phyloP scores from a whole-genome alignment of 2,797 vertebrate genomes.

The Octomys mimax region DNA sequence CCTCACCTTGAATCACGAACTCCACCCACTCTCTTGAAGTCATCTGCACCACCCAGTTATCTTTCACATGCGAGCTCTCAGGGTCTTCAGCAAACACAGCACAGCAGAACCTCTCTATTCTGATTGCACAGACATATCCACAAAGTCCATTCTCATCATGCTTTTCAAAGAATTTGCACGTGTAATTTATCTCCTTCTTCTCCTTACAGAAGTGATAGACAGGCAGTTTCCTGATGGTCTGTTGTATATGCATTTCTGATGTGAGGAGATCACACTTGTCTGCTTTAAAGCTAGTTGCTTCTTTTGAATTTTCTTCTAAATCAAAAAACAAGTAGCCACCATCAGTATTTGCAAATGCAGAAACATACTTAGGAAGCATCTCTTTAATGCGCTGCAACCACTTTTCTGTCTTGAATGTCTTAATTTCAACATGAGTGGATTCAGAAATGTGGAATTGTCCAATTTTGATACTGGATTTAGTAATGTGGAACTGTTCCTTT shows the following conservation, averaged over 20 bases:
- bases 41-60: rapidly evolving
- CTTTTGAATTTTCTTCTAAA: background rate
- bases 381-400: background rate
- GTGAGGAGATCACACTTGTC: rapidly evolving
- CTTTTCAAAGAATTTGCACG: constrained; percentile 52
- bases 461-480: too few relatives aligned
- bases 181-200: background rate
- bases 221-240: background rate
- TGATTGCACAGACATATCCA: constrained; percentile 28
- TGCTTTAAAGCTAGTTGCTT: constrained; percentile 58
- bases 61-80: constrained; percentile 66
- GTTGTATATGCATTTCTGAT: background rate
- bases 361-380: constrained; percentile 55
- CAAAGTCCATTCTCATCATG: rapidly evolving
- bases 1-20: background rate
- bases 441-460: background rate
- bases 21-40: background rate
- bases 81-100: constrained; percentile 61
- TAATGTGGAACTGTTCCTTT: constrained; percentile 72
- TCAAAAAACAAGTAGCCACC: constrained; percentile 80
- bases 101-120: constrained; percentile 67
- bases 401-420: background rate
- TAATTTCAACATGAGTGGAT: constrained; percentile 71
- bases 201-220: constrained; percentile 31
- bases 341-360: constrained; percentile 81